Base-by-base conservation (phyloP, 2,797 vertebrate genomes). In the Austrolebias charrua region DNA sequence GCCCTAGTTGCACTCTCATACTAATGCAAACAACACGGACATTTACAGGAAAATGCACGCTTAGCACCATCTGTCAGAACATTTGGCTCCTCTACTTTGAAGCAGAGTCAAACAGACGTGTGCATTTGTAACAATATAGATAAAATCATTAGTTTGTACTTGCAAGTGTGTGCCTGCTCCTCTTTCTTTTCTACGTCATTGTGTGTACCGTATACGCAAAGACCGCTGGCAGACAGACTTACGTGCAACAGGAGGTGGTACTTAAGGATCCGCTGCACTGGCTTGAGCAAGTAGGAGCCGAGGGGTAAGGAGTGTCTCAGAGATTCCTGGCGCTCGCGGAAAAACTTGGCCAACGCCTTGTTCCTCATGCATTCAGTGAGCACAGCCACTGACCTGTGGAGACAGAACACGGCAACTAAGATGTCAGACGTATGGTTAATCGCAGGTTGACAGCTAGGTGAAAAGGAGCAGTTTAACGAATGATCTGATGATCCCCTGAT, bases 221-320 rank as follows among this genome's bases (percentile, higher is more conserved):
- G 46, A 55, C 47, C 63, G 46, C 50, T 15, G 33, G 20, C 66
- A 63, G 63, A 24, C 48, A 68, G 57, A 92, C 96, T 73, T 91
- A 98, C 96, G 0, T 97, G 96, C 76, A 99, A 85, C 80, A 99
- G 94, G 42, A 99, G 94, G 83, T 99, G 97, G 88, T 99, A 99
- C 89, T 99, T 99, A 76, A 99, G 95, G 90, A 99, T 98, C 86
- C 97, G 93, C 86, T 98, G 97, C 75, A 98, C 97, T 60, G 97
- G 97, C 89, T 99, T 99, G 88, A 99, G 90, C 85, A 99, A 96
- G 87, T 98, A 99, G 78, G 97, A 98, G 80, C 97, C 96, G 75
- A 99, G 88, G 49, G 97, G 97, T 78, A 99, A 87, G 19, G 95
- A 96, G 91, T 98, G 97, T 57, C 94, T 91, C 78, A 98, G 90